phyloP scores from a whole-genome alignment of 2,797 vertebrate genomes.

The Gallinago nigripennis region DNA sequence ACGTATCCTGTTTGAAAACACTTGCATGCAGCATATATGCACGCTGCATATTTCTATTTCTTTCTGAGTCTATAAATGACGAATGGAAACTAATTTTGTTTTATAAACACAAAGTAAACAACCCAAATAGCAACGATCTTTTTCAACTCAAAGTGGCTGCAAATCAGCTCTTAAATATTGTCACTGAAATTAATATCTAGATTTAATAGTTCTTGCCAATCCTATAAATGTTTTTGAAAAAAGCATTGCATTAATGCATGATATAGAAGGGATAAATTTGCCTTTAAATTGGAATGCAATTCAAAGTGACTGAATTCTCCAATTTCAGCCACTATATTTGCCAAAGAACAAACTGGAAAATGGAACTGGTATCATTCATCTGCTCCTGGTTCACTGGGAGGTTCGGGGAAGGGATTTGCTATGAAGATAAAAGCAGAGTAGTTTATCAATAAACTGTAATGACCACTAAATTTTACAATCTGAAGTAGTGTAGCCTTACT shows the following conservation, averaged over 20 bases:
- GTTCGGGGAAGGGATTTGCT: not conserved
- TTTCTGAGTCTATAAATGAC: not conserved
- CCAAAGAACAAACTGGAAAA: constrained; percentile 77
- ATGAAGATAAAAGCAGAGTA: constrained; percentile 9
- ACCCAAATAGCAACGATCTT: not conserved
- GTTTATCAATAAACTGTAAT: not conserved
- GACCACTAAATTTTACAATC: not conserved
- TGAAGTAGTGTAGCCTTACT: not conserved
- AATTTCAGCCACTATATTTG: constrained; percentile 82
- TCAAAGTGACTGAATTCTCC: constrained; percentile 79
- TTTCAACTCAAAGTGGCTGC: constrained; percentile 84
- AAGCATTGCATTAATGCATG: constrained; percentile 85
- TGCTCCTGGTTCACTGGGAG: constrained; percentile 59
- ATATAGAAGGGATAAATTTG: constrained; percentile 76
- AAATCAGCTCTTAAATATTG: constrained; percentile 80
- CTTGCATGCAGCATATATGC: not conserved
- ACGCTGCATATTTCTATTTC: constrained; percentile 8
- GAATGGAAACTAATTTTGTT: not conserved
- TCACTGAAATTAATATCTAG: constrained; percentile 75
- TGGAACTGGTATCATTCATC: constrained; percentile 84
- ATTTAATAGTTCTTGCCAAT: constrained; percentile 73
- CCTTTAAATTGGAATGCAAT: constrained; percentile 84
- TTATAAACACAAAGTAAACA: not conserved
- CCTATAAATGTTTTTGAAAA: constrained; percentile 72
- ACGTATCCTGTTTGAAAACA: not conserved